Evolutionary conservation across 2,113 vertebrate genomes (phyloP), one percentile per base, ranked within the genome.

Genomic region (Salvelinus fontinalis): DNA sequence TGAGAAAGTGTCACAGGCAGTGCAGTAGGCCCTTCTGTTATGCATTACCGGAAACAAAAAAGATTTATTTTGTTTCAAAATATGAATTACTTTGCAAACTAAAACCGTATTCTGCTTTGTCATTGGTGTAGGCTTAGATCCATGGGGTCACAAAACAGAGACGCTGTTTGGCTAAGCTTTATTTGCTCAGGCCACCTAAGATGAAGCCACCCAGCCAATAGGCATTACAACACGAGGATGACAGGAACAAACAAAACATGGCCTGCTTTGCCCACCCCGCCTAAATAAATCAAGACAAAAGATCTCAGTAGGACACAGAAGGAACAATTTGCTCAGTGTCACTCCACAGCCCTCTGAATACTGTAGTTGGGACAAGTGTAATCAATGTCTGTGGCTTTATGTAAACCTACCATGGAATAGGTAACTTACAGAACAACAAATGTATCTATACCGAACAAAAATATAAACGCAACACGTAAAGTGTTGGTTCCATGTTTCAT

Each of bases 211-310:
- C 22, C 66, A 64, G 65, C 27, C 71, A 51, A 18, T 67, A 79
- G 74, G 75, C 81, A 85, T 85, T 78, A 70, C 67, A 77, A 74
- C 78, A 84, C 24, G 2, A 16, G 67, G 79, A 73, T 26, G 44
- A 73, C 83, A 85, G 87, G 86, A 86, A 87, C 89, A 88, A 85
- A 88, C 84, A 2, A 31, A 76, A 22, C 16, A 39, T 22, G 59
- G 18, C 16, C 67, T 6, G 4, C 27, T 29, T 68, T 18, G 67
- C 67, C 12, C 49, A 22, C 75, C 74, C 60, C 73, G 44, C 14
- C 16, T 49, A 75, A 66, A 48, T 57, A 72, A 79, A 18, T 49
- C 54, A 29, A 75, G 74, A 85, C 87, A 86, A 79, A 83, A 73
- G 65, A 18, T 2, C 74, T 26, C 82, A 67, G 83, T 78, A 67